phyloP scores from a whole-genome alignment of 1,140 invertebrate species.

The Proales similis region DNA sequence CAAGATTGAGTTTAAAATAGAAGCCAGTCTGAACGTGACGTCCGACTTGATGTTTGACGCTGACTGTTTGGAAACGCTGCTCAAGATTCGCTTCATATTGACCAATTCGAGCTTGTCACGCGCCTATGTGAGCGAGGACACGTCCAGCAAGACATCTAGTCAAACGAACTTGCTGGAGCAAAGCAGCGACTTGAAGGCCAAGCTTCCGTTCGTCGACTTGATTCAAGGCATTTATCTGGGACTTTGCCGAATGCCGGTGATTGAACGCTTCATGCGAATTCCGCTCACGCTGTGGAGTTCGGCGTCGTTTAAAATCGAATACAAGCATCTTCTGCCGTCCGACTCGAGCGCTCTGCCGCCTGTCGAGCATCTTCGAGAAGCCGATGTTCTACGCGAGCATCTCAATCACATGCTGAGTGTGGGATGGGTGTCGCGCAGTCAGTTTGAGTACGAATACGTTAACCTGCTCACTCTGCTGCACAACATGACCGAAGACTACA shows the following conservation, averaged over 20 bases:
- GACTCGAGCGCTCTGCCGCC: slow-evolving; percentile 42
- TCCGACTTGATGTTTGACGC: slow-evolving; percentile 15
- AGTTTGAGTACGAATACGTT: slow-evolving; percentile 31
- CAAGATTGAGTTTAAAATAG: neutral
- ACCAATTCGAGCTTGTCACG: neutral
- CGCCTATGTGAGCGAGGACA: slow-evolving; percentile 46
- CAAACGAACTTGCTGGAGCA: slow-evolving; percentile 53
- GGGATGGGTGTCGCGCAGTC: slow-evolving; percentile 20
- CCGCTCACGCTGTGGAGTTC: slow-evolving; percentile 3
- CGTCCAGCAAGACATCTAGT: slow-evolving; percentile 62
- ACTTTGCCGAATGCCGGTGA: slow-evolving; percentile 14
- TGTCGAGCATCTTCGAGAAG: slow-evolving; percentile 64
- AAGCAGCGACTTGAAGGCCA: slow-evolving; percentile 54
- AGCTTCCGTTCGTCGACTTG: slow-evolving; percentile 52
- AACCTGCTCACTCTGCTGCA: slow-evolving; percentile 33
- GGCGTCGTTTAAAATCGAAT: slow-evolving; percentile 5
- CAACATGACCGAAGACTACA: slow-evolving; percentile 29
- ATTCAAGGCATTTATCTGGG: slow-evolving; percentile 25
- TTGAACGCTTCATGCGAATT: slow-evolving; percentile 31
- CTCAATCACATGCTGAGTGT: slow-evolving; percentile 13
- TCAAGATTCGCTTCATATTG: slow-evolving; percentile 13
- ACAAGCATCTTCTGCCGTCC: slow-evolving; percentile 4
- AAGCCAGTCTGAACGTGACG: neutral
- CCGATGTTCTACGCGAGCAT: slow-evolving; percentile 62
- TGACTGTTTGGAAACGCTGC: slow-evolving; percentile 5